A percentile compares a stretch with the other conserved stretches of the same genome.
Conservation (phyloP, 64 coral and sea anemone species). For the Cladopsammia gracilis region DNA sequence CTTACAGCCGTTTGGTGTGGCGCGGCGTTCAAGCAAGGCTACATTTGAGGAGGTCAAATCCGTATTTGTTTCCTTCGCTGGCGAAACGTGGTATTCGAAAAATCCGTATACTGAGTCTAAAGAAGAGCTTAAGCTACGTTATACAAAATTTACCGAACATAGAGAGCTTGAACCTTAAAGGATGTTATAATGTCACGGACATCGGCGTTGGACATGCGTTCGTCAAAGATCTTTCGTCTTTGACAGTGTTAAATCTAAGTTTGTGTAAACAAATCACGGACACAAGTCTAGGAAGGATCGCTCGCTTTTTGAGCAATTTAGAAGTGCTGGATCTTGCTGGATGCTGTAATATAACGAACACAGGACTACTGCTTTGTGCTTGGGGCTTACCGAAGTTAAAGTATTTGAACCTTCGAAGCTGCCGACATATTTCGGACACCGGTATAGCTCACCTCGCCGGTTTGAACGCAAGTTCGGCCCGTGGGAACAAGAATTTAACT, state of each 20-base stretch:
- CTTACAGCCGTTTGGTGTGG: constrained; percentile 94
- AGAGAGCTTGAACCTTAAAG: constrained; percentile 97
- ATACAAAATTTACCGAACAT: constrained; percentile 94
- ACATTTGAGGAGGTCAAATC: constrained; percentile 97
- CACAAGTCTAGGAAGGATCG: constrained; percentile 92
- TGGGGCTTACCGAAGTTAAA: constrained; percentile 90
- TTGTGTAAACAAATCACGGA: constrained; percentile 99
- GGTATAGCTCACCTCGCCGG: constrained; percentile 97
- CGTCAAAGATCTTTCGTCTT: constrained; percentile 92
- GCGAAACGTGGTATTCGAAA: constrained; percentile 99
- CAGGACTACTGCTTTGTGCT: constrained; percentile 87
- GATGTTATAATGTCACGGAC: constrained; percentile 99
- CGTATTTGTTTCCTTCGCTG: constrained; percentile 97
- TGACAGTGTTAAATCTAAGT: constrained; percentile 99
- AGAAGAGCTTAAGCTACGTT: constrained; percentile 93
- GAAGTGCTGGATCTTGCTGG: constrained; percentile 96
- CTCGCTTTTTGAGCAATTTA: constrained; percentile 89
- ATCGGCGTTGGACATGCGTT: constrained; percentile 96
- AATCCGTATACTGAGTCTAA: constrained; percentile 99
- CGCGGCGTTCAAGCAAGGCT: constrained; percentile 97
- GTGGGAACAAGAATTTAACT: constrained; percentile 98
- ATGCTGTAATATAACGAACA: constrained; percentile 99
- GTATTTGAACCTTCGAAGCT: constrained; percentile 95
- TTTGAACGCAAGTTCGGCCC: constrained; percentile 78
- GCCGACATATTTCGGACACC: constrained; percentile 98